phyloP scores from a whole-genome alignment of 1,140 invertebrate species.

The Homarus americanus region DNA sequence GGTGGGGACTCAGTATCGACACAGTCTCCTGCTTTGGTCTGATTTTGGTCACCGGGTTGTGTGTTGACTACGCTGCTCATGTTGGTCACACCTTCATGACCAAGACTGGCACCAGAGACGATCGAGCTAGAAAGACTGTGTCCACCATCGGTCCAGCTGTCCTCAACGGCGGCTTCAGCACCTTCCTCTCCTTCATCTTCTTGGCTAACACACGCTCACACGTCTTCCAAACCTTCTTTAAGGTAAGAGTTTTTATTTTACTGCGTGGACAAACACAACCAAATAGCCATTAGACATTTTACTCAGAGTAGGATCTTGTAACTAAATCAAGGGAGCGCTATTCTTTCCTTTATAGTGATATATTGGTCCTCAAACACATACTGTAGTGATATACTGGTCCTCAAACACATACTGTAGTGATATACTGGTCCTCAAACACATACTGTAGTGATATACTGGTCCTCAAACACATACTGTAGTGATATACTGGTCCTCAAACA shows the following conservation, averaged over 20 bases:
- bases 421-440: too few relatives aligned
- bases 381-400: too few relatives aligned
- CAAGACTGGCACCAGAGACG: conserved; percentile 80
- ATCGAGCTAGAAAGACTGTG: conserved; percentile 85
- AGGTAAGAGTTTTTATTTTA: conserved; percentile 79
- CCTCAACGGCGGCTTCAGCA: conserved; percentile 88
- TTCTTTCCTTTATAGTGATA: too few relatives aligned
- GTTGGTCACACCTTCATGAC: conserved; percentile 87
- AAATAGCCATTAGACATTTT: too few relatives aligned
- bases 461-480: too few relatives aligned
- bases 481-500: too few relatives aligned
- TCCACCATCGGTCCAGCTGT: conserved; percentile 89
- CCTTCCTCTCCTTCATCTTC: conserved; percentile 87
- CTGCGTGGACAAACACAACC: too few relatives aligned
- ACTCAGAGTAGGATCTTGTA: too few relatives aligned
- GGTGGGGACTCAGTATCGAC: conserved; percentile 91
- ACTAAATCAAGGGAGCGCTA: too few relatives aligned
- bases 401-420: too few relatives aligned
- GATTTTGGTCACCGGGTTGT: conserved; percentile 90
- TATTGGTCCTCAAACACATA: too few relatives aligned
- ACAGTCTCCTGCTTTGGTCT: conserved; percentile 90
- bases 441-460: too few relatives aligned
- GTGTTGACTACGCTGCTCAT: conserved; percentile 93
- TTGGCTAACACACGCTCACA: conserved; percentile 87
- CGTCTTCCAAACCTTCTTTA: conserved; percentile 89